These are phyloP conservation scores for Torymus tubicola DNA, from an alignment of 2,888 invertebrate species.

Conservation along the genomic window DNA sequence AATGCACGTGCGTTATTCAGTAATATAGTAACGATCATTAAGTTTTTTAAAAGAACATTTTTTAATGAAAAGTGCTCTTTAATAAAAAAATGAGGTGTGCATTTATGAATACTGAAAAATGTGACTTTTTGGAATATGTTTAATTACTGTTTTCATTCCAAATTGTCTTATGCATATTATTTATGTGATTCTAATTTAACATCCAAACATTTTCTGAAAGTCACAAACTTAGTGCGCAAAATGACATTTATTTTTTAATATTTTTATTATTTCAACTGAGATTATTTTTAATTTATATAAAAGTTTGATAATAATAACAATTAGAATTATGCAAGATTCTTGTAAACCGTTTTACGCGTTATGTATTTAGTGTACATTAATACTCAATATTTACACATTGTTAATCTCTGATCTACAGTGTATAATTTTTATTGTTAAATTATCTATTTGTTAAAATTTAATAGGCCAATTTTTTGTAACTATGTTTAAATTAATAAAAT, in stretches of 20 bases:
- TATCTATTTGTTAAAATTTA: slow-evolving; percentile 16
- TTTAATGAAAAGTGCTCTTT: slow-evolving; percentile 27
- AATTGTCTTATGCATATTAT: background rate
- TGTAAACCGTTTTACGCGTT: slow-evolving; percentile 17
- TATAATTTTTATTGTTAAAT: slow-evolving; percentile 36
- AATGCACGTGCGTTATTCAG: slow-evolving; percentile 21
- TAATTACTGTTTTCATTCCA: background rate
- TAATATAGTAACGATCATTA: slow-evolving; percentile 7
- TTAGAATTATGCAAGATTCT: slow-evolving; percentile 3
- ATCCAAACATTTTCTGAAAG: slow-evolving; percentile 5
- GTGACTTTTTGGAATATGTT: slow-evolving; percentile 16
- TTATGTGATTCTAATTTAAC: no score
- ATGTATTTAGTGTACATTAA: slow-evolving; percentile 17
- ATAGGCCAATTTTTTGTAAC: slow-evolving; percentile 21
- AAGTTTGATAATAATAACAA: background rate
- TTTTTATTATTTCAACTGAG: background rate
- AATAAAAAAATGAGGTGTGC: slow-evolving; percentile 18
- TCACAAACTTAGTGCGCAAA: slow-evolving; percentile 9
- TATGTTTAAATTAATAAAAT: background rate
- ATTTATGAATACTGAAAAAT: slow-evolving; percentile 28
- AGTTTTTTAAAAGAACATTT: slow-evolving; percentile 27
- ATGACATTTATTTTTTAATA: background rate
- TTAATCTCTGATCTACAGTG: slow-evolving; percentile 28
- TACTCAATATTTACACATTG: slow-evolving; percentile 19
- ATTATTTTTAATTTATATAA: background rate